These are phyloP conservation scores for Patagioenas fasciata DNA, from an alignment of 2,113 vertebrate species.

Conservation along the genomic window DNA sequence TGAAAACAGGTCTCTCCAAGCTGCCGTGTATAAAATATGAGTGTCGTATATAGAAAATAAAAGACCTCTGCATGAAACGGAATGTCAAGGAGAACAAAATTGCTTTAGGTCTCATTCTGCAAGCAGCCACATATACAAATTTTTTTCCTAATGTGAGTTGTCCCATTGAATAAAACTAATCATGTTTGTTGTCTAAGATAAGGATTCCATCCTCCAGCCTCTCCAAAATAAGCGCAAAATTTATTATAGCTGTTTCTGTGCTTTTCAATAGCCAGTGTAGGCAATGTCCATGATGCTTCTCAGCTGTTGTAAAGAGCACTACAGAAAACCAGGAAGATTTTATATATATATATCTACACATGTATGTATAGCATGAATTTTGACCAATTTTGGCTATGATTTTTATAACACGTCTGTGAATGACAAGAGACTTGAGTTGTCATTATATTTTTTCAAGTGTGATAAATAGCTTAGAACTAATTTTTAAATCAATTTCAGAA, in stretches of 20 bases:
- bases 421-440: not conserved
- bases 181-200: not conserved
- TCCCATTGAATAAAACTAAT: not conserved
- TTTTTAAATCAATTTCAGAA: not conserved
- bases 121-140: not conserved
- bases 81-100: not conserved
- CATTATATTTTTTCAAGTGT: not conserved
- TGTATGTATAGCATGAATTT: no score
- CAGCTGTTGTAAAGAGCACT: not conserved
- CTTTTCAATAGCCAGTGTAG: not conserved
- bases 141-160: not conserved
- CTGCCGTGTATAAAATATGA: slow-evolving; percentile 23
- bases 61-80: not conserved
- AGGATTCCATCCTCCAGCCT: not conserved
- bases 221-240: not conserved
- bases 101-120: not conserved
- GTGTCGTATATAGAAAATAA: not conserved
- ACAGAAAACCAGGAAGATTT: not conserved
- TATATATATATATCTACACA: not conserved
- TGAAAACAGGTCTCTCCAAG: not conserved
- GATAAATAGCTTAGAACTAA: not conserved
- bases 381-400: not conserved
- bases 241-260: not conserved
- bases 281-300: not conserved
- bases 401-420: not conserved